phyloP scores from a whole-genome alignment of 2,888 invertebrate genomes.

The Aquatica leii region DNA sequence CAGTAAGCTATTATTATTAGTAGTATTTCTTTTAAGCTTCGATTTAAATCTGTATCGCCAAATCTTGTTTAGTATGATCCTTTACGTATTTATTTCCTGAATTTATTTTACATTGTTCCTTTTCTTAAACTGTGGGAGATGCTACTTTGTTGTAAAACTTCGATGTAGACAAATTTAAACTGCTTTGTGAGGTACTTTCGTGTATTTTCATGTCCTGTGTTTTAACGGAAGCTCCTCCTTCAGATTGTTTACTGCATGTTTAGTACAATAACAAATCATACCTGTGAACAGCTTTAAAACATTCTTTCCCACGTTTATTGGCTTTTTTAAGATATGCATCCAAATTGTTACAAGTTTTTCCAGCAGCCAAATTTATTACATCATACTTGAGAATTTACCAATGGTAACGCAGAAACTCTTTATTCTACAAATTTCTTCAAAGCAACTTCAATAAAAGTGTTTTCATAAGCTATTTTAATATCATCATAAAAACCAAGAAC shows the following conservation, averaged over 20 bases:
- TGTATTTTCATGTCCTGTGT: conserved; percentile 54
- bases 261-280: conserved; percentile 92
- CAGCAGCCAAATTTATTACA: conserved; percentile 98
- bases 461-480: conserved; percentile 91
- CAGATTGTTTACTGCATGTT: conserved; percentile 74
- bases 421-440: conserved; percentile 94
- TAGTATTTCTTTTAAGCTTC: conserved; percentile 45
- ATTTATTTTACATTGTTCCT: conserved; percentile 50
- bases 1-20: conserved; percentile 53
- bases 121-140: conserved; percentile 57
- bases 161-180: conserved; percentile 41
- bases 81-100: conserved; percentile 52
- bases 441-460: conserved; percentile 93
- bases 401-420: conserved; percentile 93
- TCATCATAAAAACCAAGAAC: conserved; percentile 91
- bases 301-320: conserved; percentile 93
- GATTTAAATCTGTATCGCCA: conserved; percentile 22
- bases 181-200: conserved; percentile 42
- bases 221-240: conserved; percentile 56
- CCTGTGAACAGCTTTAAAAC: conserved; percentile 97
- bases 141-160: conserved; percentile 52
- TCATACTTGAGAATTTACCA: conserved; percentile 90
- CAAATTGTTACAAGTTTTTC: conserved; percentile 96
- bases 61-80: conserved; percentile 49
- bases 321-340: conserved; percentile 93